phyloP scores from a whole-genome alignment of 1,140 invertebrate species.

The Idris sp. region DNA sequence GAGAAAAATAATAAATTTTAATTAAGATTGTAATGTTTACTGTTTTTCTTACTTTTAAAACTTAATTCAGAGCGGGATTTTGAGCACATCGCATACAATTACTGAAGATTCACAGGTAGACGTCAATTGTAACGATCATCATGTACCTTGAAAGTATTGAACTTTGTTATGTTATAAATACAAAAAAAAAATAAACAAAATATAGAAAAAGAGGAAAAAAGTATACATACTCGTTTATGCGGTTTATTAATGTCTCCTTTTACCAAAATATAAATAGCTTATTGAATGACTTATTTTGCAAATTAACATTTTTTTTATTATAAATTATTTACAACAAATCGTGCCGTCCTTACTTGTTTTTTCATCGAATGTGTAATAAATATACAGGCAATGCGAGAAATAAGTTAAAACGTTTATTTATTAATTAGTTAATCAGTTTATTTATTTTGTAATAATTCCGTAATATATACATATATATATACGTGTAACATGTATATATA shows the following conservation, averaged over 20 bases:
- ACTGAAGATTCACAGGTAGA: conserved; percentile 71
- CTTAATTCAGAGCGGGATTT: too few relatives aligned
- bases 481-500: conserved; percentile 50
- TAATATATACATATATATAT: conserved; percentile 70
- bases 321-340: conserved; percentile 51
- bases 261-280: conserved; percentile 34
- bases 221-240: conserved; percentile 22
- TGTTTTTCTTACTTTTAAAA: too few relatives aligned
- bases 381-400: conserved; percentile 55
- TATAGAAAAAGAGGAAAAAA: conserved; percentile 39
- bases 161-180: conserved; percentile 78
- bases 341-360: conserved; percentile 22
- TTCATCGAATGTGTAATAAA: conserved; percentile 39
- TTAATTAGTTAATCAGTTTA: conserved; percentile 78
- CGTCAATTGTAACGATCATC: conserved; percentile 75
- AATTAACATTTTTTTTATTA: conserved; percentile 57
- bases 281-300: conserved; percentile 51
- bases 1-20: too few relatives aligned
- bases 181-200: conserved; percentile 57
- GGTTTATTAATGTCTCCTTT: conserved; percentile 36
- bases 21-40: too few relatives aligned
- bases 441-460: conserved; percentile 78
- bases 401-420: conserved; percentile 65
- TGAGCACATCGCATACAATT: conserved; percentile 64
- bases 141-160: conserved; percentile 78